A percentile compares a stretch with the other conserved stretches of the same genome.
Evolutionary conservation across 1,140 invertebrate species (phyloP).

Genomic region (Drosophila pseudoananassae): DNA sequence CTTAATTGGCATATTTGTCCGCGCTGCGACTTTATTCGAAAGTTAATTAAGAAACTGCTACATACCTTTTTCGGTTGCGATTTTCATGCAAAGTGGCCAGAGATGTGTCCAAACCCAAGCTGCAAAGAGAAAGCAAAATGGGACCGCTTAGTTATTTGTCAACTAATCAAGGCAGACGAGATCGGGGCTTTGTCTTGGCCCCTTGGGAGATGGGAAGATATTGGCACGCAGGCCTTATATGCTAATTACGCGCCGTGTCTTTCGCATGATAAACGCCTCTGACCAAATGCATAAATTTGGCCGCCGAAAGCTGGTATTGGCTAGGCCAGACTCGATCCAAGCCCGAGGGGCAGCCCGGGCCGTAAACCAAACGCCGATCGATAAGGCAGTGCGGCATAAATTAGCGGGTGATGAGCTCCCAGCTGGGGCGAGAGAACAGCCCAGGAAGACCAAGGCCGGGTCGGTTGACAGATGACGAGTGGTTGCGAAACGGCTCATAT

Average conservation of each 20-base stretch:
- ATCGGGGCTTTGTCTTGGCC: slow-evolving; percentile 31
- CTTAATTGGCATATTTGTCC: slow-evolving; percentile 69
- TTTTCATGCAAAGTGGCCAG: slow-evolving; percentile 61
- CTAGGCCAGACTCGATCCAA: slow-evolving; percentile 48
- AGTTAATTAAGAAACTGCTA: slow-evolving; percentile 53
- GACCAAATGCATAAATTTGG: slow-evolving; percentile 59
- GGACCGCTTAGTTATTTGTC: slow-evolving; percentile 50
- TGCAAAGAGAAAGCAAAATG: slow-evolving; percentile 65
- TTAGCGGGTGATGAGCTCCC: slow-evolving; percentile 41
- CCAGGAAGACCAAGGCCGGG: slow-evolving; percentile 6
- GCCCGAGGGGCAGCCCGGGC: slow-evolving; percentile 15
- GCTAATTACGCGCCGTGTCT: slow-evolving; percentile 47
- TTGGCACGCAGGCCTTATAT: slow-evolving; percentile 51
- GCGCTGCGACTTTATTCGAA: slow-evolving; percentile 16
- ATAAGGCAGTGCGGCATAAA: slow-evolving; percentile 51
- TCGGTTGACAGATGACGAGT: background rate
- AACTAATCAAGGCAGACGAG: slow-evolving; percentile 40
- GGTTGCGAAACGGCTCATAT: background rate
- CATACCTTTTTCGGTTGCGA: slow-evolving; percentile 70
- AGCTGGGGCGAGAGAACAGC: background rate
- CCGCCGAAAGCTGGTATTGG: slow-evolving; percentile 28
- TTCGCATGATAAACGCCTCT: slow-evolving; percentile 57
- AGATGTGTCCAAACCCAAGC: slow-evolving; percentile 10
- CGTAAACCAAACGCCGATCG: slow-evolving; percentile 44
- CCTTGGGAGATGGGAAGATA: slow-evolving; percentile 24